These are phyloP conservation scores for Drosophila flavopinicola DNA, from an alignment of 2,888 invertebrate genomes.

Conservation along the genomic window DNA sequence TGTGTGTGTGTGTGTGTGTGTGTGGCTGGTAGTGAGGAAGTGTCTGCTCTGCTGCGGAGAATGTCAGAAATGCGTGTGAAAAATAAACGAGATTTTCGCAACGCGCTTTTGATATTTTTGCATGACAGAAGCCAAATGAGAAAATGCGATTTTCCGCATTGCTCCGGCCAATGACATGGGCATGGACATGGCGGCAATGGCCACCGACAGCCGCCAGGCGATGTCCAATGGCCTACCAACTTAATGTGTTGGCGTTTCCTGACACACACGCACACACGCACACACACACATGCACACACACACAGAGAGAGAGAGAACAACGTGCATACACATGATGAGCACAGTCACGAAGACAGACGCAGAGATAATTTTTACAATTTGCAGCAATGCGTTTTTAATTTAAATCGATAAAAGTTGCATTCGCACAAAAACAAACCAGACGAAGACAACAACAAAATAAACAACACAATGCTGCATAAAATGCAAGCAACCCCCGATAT, in stretches of 20 bases:
- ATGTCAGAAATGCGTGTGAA: constrained; percentile 77
- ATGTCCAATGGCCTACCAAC: constrained; percentile 71
- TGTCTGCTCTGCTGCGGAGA: constrained; percentile 44
- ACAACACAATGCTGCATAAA: constrained; percentile 64
- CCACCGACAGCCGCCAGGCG: constrained; percentile 60
- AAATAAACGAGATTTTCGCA: constrained; percentile 79
- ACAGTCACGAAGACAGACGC: constrained; percentile 43
- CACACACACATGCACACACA: constrained; percentile 11
- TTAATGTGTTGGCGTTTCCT: constrained; percentile 77
- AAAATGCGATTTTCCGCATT: constrained; percentile 79
- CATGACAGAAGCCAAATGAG: constrained; percentile 79
- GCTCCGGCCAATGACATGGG: constrained; percentile 77
- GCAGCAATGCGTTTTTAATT: constrained; percentile 78
- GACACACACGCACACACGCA: constrained; percentile 40
- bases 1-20: constrained; percentile 14
- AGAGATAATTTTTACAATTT: constrained; percentile 77
- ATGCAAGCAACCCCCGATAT: constrained; percentile 51
- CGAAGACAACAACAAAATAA: constrained; percentile 54
- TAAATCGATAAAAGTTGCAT: constrained; percentile 78
- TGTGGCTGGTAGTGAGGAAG: constrained; percentile 10
- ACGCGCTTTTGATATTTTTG: constrained; percentile 77
- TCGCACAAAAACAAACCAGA: constrained; percentile 74
- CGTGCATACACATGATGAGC: constrained; percentile 49
- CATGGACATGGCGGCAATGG: constrained; percentile 69
- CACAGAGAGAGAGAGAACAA: neutral